A percentile compares a stretch with the other conserved stretches of the same genome.
phyloP scores from a whole-genome alignment of 2,797 vertebrate genomes.

The Spondyliosoma cantharus region DNA sequence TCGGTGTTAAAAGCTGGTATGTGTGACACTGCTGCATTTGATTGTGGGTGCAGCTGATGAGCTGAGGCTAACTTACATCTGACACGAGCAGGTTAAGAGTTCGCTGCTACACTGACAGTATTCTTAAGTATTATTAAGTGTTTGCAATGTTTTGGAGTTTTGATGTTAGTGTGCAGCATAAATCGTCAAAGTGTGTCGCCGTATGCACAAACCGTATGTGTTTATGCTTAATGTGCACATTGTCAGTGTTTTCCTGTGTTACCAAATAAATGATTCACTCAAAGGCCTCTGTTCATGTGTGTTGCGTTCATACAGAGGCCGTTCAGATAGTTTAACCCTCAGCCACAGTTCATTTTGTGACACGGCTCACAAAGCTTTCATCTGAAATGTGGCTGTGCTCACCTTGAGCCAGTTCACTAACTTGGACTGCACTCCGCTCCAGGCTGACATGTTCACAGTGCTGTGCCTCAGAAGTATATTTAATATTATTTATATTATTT shows the following conservation, averaged over 20 bases:
- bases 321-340: not conserved
- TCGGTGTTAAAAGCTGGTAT: not conserved
- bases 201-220: not conserved
- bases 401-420: constrained; percentile 2
- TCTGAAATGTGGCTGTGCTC: not conserved
- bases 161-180: not conserved
- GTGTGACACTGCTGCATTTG: not conserved
- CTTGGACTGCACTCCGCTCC: not conserved
- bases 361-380: constrained; percentile 6
- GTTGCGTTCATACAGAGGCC: not conserved
- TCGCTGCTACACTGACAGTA: not conserved
- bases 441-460: not conserved
- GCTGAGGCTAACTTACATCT: not conserved
- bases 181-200: not conserved
- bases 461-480: not conserved
- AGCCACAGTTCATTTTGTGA: not conserved
- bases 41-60: constrained; percentile 9
- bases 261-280: constrained; percentile 40
- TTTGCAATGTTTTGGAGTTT: not conserved
- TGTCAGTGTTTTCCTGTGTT: not conserved
- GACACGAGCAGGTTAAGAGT: not conserved
- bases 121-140: not conserved
- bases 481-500: too few species aligned
- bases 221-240: constrained; percentile 11
- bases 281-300: not conserved